Conservation (phyloP, 2,797 vertebrate genomes). For the Perodicticus potto region DNA sequence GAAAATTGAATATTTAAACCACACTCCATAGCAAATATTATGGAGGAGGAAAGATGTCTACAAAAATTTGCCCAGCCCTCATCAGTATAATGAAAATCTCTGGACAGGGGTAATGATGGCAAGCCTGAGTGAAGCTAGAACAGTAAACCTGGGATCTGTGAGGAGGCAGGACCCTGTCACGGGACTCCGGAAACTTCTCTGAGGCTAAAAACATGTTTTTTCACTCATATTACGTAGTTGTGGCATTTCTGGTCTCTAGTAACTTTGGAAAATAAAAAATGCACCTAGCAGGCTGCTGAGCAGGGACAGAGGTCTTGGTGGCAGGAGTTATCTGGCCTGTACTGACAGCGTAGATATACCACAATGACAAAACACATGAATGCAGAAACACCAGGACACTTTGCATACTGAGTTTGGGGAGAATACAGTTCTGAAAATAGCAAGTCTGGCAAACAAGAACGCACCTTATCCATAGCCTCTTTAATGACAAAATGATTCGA, state of each 20-base stretch:
- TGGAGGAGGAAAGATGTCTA: no score
- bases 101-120: not conserved
- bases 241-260: not conserved
- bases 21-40: not conserved
- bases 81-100: not conserved
- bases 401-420: not conserved
- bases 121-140: not conserved
- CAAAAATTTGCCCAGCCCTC: not conserved
- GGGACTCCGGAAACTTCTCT: no score
- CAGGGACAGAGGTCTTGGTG: not conserved
- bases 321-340: accelerated
- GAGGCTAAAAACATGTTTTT: not conserved
- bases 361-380: not conserved
- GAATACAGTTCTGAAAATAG: not conserved
- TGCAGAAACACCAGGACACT: not conserved
- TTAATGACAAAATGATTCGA: not conserved
- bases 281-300: not conserved
- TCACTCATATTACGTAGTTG: not conserved
- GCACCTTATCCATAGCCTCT: not conserved
- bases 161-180: not conserved
- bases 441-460: not conserved
- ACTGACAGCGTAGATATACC: no score
- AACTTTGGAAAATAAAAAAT: not conserved
- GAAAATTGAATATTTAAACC: not conserved
- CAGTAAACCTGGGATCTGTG: not conserved